Evolutionary conservation across 1,140 invertebrate genomes (phyloP).

Genomic region (Pseudomyrmex dendroicus): DNA sequence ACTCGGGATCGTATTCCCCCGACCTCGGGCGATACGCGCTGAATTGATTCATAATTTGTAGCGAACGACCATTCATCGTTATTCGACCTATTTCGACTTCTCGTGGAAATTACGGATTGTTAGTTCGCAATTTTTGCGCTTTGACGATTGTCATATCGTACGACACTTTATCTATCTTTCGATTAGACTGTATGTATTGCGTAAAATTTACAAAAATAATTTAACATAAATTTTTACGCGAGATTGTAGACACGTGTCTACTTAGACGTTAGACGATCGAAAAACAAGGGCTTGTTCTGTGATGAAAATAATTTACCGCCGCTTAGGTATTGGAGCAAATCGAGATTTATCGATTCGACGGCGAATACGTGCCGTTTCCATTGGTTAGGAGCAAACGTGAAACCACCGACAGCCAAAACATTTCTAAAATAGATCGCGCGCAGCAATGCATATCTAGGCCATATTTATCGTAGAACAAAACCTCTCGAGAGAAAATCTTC

Average conservation of each 20-base stretch:
- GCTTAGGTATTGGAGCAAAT: conserved; percentile 25
- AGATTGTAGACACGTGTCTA: neutral
- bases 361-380: conserved; percentile 56
- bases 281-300: conserved; percentile 37
- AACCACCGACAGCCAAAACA: conserved; percentile 62
- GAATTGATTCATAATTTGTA: conserved; percentile 41
- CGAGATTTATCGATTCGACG: conserved; percentile 63
- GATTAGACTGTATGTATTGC: too few relatives aligned
- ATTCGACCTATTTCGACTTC: conserved; percentile 6
- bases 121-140: neutral
- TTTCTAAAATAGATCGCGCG: conserved; percentile 62
- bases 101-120: neutral
- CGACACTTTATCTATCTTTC: too few relatives aligned
- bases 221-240: too few relatives aligned
- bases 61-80: neutral
- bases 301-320: conserved; percentile 46
- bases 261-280: neutral
- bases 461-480: conserved; percentile 48
- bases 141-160: too few relatives aligned
- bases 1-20: conserved; percentile 22
- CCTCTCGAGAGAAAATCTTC: neutral
- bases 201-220: too few relatives aligned
- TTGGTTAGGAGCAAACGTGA: conserved; percentile 24
- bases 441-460: conserved; percentile 33
- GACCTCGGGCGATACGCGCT: conserved; percentile 31